These are phyloP conservation scores for Trichoplusia ni DNA, from an alignment of 1,140 invertebrate genomes.

Conservation along the genomic window DNA sequence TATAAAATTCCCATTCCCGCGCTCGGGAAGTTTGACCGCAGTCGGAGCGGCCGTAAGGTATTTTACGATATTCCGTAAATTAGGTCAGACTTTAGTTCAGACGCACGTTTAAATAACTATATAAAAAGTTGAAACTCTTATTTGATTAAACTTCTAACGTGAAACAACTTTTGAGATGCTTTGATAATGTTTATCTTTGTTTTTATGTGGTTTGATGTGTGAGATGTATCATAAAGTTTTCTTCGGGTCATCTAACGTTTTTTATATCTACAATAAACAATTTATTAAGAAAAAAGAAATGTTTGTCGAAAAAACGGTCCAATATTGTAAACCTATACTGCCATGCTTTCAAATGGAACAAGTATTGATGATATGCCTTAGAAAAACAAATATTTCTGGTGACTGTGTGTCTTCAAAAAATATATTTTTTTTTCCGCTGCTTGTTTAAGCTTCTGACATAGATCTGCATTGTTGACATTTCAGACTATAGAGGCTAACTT, in stretches of 20 bases:
- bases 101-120: constrained; percentile 18
- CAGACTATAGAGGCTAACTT: too few species aligned
- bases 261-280: too few species aligned
- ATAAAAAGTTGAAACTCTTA: constrained; percentile 15
- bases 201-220: not conserved
- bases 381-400: too few species aligned
- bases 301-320: too few species aligned
- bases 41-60: constrained; percentile 23
- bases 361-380: too few species aligned
- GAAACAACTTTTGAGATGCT: constrained; percentile 9
- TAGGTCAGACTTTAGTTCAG: constrained; percentile 41
- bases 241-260: constrained; percentile 3
- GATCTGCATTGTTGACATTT: too few species aligned
- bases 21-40: constrained; percentile 24
- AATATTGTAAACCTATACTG: too few species aligned
- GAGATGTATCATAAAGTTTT: not conserved
- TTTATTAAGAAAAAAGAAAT: too few species aligned
- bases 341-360: too few species aligned
- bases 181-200: not conserved
- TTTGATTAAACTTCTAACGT: constrained; percentile 22
- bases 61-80: constrained; percentile 52
- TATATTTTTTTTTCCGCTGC: too few species aligned
- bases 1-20: constrained; percentile 32
- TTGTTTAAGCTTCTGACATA: too few species aligned
- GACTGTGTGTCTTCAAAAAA: too few species aligned